phyloP scores from a whole-genome alignment of 2,888 invertebrate genomes.

The Cistogaster globosa region DNA sequence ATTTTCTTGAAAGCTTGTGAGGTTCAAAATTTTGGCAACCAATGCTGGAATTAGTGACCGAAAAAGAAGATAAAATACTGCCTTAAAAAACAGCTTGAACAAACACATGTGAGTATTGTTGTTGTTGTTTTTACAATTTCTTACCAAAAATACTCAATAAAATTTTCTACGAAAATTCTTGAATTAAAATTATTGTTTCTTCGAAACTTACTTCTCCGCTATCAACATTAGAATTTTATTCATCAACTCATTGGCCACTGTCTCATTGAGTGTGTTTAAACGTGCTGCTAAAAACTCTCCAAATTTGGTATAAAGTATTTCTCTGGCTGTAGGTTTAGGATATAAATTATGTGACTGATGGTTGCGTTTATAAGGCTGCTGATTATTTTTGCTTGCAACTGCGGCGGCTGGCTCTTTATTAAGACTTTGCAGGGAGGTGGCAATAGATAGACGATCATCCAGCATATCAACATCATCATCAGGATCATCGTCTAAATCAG shows the following conservation, averaged over 20 bases:
- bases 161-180: no score
- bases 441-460: constrained; percentile 68
- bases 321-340: constrained; percentile 76
- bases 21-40: no score
- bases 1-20: no score
- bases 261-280: constrained; percentile 80
- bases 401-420: constrained; percentile 26
- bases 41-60: no score
- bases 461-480: constrained; percentile 76
- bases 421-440: constrained; percentile 52
- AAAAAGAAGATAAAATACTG: no score
- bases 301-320: constrained; percentile 80
- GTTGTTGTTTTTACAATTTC: no score
- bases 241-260: constrained; percentile 81
- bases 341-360: constrained; percentile 18
- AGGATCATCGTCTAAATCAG: constrained; percentile 75
- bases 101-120: no score
- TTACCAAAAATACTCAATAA: no score
- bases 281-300: constrained; percentile 81
- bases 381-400: constrained; percentile 9
- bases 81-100: no score
- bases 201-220: constrained; percentile 77
- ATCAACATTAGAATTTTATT: constrained; percentile 80
- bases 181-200: neutral
- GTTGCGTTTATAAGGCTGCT: constrained; percentile 36